Evolutionary conservation across 2,113 vertebrate genomes (phyloP).

Genomic region (pig (Sus scrofa)): T2T-Sscrofa CM000819.6:113956501-113957000

Average conservation of each 20-base stretch:
- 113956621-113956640: slow-evolving; percentile 83
- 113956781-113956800: neutral
- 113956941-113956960: neutral
- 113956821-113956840: neutral
- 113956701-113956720: neutral
- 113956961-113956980: too few relatives aligned
- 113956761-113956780: neutral
- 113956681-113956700: slow-evolving; percentile 81
- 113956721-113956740: slow-evolving; percentile 63
- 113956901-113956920: neutral
- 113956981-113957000: neutral
- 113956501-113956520: neutral
- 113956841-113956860: neutral
- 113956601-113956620: slow-evolving; percentile 80
- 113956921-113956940: neutral
- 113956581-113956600: slow-evolving; percentile 73
- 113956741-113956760: slow-evolving; percentile 89
- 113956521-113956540: slow-evolving; percentile 83
- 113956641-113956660: slow-evolving; percentile 87
- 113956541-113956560: slow-evolving; percentile 85
- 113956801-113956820: neutral
- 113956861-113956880: neutral
- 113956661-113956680: slow-evolving; percentile 84
- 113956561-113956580: neutral
- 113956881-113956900: neutral